Conservation (phyloP, 2,113 vertebrate species). For the Hypanus sabinus region DNA sequence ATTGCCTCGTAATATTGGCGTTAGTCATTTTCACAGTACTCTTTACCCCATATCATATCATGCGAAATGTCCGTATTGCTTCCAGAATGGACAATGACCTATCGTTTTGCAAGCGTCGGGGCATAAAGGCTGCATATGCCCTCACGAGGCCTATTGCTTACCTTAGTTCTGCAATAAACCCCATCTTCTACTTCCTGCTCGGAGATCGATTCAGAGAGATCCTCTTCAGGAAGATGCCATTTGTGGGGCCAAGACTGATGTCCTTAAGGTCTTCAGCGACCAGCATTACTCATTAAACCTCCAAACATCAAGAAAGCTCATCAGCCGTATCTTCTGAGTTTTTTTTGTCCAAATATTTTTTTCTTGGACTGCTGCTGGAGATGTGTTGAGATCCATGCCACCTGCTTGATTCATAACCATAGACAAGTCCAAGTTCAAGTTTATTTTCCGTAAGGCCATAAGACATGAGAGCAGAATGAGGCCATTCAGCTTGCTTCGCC, state of each 20-base stretch:
- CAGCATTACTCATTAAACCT: background rate
- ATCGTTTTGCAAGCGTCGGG: background rate
- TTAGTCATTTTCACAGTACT: constrained; percentile 20
- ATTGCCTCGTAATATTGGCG: constrained; percentile 9
- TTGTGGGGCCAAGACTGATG: background rate
- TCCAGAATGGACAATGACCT: background rate
- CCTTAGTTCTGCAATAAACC: constrained; percentile 34
- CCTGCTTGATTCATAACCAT: too few relatives aligned
- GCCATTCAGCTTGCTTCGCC: too few relatives aligned
- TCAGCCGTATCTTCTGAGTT: background rate
- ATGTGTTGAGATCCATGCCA: too few relatives aligned
- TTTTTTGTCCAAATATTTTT: too few relatives aligned
- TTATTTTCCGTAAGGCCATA: too few relatives aligned
- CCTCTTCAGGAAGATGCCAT: background rate
- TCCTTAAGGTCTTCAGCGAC: background rate
- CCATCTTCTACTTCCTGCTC: constrained; percentile 39
- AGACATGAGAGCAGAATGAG: too few relatives aligned
- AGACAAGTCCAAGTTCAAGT: too few relatives aligned
- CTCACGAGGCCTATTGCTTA: constrained; percentile 30
- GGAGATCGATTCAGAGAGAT: constrained; percentile 37
- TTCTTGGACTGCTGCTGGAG: background rate
- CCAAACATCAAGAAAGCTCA: background rate
- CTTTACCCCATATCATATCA: constrained; percentile 38
- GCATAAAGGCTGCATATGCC: constrained; percentile 1
- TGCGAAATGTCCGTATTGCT: constrained; percentile 35